Conservation (phyloP, 1,140 invertebrate species). For the Sycophaga agraensis region DNA sequence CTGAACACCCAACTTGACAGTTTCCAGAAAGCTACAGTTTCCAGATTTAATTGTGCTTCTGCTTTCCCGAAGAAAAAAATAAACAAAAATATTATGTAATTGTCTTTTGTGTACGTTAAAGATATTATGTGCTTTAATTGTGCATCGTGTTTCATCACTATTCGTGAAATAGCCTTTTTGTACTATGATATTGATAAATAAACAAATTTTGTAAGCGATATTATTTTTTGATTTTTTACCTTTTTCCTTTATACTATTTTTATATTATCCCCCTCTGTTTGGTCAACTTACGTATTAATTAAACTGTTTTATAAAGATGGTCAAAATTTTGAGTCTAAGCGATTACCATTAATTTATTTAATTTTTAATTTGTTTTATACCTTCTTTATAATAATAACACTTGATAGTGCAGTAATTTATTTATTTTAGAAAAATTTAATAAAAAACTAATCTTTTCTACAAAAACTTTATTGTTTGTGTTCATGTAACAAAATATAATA, state of each 20-base stretch:
- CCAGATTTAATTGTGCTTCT: conserved; percentile 4
- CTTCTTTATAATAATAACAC: no score
- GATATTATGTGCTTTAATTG: conserved; percentile 38
- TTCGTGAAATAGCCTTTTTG: conserved; percentile 44
- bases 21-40: not conserved
- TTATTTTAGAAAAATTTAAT: no score
- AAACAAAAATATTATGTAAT: conserved; percentile 22
- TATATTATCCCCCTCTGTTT: no score
- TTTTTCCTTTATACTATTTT: no score
- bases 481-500: not conserved
- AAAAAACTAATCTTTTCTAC: no score
- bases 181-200: conserved; percentile 52
- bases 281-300: not conserved
- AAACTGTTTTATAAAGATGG: not conserved
- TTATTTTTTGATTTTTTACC: not conserved
- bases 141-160: conserved; percentile 42
- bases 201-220: conserved; percentile 50
- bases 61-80: conserved; percentile 1
- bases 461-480: no score
- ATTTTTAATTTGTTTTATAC: not conserved
- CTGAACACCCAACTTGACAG: no score
- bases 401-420: no score
- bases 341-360: not conserved
- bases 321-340: not conserved
- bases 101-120: conserved; percentile 45